phyloP scores from a whole-genome alignment of 1,140 invertebrate genomes.

The Leptopilina clavipes region DNA sequence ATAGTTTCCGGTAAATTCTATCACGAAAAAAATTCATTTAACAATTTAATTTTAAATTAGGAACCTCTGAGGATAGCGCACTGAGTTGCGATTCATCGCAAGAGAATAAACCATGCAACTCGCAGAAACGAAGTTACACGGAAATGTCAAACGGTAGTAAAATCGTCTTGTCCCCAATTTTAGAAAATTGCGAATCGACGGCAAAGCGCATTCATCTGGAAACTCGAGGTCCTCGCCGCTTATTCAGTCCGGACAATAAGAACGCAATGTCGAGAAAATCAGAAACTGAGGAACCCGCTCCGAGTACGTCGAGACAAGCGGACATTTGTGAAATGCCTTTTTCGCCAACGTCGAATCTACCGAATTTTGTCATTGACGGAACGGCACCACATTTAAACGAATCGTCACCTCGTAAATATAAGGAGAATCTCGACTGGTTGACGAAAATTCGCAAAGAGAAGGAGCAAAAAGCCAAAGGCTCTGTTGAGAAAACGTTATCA shows the following conservation, averaged over 20 bases:
- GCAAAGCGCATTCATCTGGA: slow-evolving; percentile 70
- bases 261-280: slow-evolving; percentile 50
- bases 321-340: slow-evolving; percentile 57
- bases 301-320: slow-evolving; percentile 54
- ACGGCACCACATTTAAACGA: slow-evolving; percentile 83
- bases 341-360: slow-evolving; percentile 84
- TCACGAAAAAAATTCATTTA: neutral
- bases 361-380: slow-evolving; percentile 85
- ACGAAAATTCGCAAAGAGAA: slow-evolving; percentile 80
- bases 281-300: slow-evolving; percentile 61
- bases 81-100: neutral
- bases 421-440: slow-evolving; percentile 82
- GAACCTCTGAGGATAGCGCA: neutral
- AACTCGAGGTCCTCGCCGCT: slow-evolving; percentile 63
- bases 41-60: neutral
- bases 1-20: too few species aligned
- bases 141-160: slow-evolving; percentile 63
- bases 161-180: slow-evolving; percentile 67
- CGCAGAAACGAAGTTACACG: slow-evolving; percentile 61
- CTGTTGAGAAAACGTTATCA: slow-evolving; percentile 46
- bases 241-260: slow-evolving; percentile 64
- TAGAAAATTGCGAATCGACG: slow-evolving; percentile 63
- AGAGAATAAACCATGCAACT: slow-evolving; percentile 35
- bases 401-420: slow-evolving; percentile 81
- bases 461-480: slow-evolving; percentile 37